Conservation (phyloP, 2,113 vertebrate species). For the Chrysemys picta region DNA sequence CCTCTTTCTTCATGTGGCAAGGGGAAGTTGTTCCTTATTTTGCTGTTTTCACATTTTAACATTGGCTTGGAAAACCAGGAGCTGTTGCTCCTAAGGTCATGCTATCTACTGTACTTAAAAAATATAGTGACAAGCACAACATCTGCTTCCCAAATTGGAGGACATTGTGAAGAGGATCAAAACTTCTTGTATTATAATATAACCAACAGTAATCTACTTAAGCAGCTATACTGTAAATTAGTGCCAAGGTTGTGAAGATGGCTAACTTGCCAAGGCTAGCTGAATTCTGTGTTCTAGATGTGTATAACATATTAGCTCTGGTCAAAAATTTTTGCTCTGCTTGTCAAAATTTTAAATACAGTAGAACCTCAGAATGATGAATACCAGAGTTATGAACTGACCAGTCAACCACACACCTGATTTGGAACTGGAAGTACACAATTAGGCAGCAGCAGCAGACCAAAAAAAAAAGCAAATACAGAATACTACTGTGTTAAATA, state of each 20-base stretch:
- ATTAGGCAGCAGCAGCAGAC: no score
- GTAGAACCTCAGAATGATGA: no score
- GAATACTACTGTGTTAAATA: no score
- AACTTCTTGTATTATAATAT: no score
- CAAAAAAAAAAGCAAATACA: no score
- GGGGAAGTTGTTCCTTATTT: background rate
- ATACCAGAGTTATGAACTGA: no score
- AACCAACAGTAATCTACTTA: background rate
- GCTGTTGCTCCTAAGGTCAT: background rate
- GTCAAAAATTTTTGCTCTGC: background rate
- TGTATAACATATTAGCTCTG: background rate
- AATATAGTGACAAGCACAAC: background rate
- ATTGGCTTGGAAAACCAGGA: background rate
- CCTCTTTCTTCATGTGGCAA: background rate
- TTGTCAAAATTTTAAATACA: background rate
- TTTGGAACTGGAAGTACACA: no score
- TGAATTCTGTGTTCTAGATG: background rate
- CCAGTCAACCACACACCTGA: no score
- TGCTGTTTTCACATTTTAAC: background rate
- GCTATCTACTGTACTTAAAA: rapidly evolving
- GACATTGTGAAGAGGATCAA: background rate
- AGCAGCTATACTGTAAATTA: background rate
- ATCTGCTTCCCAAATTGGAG: background rate
- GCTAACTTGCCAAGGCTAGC: background rate
- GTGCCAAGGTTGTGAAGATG: background rate